Conservation (phyloP, 2,888 invertebrate species). For the Mimas tiliae region DNA sequence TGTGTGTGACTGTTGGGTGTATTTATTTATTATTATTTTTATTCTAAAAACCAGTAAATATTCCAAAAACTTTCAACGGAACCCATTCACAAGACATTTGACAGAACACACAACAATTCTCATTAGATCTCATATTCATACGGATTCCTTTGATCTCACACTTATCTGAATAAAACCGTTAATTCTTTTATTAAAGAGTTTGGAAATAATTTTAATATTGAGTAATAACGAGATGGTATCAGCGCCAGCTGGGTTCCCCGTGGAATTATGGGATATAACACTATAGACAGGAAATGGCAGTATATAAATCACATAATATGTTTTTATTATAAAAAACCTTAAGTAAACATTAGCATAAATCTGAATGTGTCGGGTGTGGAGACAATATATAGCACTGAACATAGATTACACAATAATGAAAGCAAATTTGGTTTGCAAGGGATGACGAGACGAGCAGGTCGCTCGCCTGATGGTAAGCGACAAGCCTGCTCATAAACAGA, state of each 20-base stretch:
- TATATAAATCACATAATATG: constrained; percentile 20
- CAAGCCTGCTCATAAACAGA: no score
- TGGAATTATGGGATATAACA: constrained; percentile 32
- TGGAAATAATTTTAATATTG: constrained; percentile 43
- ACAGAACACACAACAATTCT: not conserved
- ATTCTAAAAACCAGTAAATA: no score
- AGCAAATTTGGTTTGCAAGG: no score
- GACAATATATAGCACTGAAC: not conserved
- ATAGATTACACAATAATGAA: no score
- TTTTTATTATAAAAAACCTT: not conserved
- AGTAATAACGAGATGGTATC: constrained; percentile 50
- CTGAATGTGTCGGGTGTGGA: not conserved
- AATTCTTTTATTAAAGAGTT: constrained; percentile 48
- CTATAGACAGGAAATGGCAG: constrained; percentile 42
- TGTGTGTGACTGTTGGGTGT: no score
- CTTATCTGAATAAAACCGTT: constrained; percentile 42
- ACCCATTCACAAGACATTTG: not conserved
- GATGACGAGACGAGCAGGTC: no score
- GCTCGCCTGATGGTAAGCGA: no score
- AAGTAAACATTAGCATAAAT: constrained; percentile 9
- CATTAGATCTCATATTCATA: not conserved
- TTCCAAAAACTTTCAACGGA: not conserved
- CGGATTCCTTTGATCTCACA: constrained; percentile 47
- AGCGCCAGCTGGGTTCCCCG: constrained; percentile 37
- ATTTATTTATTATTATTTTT: no score